A percentile compares a stretch with the other conserved stretches of the same genome.
These are phyloP conservation scores for Crossocerus cetratus DNA, from an alignment of 2,888 invertebrate species.

Conservation along the genomic window DNA sequence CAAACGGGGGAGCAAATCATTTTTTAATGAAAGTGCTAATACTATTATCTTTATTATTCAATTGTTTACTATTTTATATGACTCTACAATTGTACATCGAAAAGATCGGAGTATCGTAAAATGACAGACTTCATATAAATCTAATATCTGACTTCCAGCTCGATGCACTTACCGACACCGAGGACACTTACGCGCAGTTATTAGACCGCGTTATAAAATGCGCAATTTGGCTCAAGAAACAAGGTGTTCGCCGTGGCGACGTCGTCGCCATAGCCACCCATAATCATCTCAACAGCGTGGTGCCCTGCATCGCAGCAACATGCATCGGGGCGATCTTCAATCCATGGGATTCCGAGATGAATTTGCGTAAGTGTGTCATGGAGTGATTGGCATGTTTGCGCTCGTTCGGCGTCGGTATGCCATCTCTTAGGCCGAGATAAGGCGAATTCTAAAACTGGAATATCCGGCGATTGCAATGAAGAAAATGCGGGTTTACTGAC, in stretches of 20 bases:
- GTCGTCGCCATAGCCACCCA: constrained; percentile 62
- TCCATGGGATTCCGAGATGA: constrained; percentile 63
- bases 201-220: constrained; percentile 62
- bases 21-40: too few species aligned
- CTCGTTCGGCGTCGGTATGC: not conserved
- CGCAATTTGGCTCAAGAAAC: constrained; percentile 65
- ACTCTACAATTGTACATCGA: too few species aligned
- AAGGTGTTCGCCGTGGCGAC: constrained; percentile 59
- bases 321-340: constrained; percentile 64
- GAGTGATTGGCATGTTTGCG: not conserved
- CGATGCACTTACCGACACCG: constrained; percentile 53
- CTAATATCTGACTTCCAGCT: constrained; percentile 46
- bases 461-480: too few species aligned
- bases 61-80: too few species aligned
- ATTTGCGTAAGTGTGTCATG: constrained; percentile 52
- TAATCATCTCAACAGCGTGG: constrained; percentile 62
- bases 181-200: constrained; percentile 59
- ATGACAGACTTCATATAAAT: not conserved
- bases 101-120: too few species aligned
- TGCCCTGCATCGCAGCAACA: constrained; percentile 62
- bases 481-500: too few species aligned
- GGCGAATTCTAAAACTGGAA: too few species aligned
- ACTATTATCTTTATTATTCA: too few species aligned
- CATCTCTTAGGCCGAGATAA: not conserved
- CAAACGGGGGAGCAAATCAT: too few species aligned